Conservation (phyloP, 2,888 invertebrate species). For the Catotricha subobsoleta region DNA sequence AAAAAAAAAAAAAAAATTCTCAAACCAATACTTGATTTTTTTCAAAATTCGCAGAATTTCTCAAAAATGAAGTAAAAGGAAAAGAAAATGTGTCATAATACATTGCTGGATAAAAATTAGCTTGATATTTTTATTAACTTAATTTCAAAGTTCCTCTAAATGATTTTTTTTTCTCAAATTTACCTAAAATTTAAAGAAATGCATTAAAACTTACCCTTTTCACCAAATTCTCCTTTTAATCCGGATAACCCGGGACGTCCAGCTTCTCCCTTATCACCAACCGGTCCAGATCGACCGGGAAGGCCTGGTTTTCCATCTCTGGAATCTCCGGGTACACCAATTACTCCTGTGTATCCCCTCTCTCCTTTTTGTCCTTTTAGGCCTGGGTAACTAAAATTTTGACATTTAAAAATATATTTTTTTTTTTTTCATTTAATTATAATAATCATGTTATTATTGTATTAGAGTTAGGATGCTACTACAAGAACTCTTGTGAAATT, state of each 20-base stretch:
- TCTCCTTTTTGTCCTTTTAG: slow-evolving; percentile 62
- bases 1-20: too few species aligned
- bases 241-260: slow-evolving; percentile 52
- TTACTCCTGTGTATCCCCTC: slow-evolving; percentile 51
- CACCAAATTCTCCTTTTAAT: slow-evolving; percentile 40
- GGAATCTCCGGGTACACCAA: slow-evolving; percentile 66
- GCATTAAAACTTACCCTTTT: slow-evolving; percentile 37
- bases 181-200: too few species aligned
- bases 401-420: neutral
- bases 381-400: slow-evolving; percentile 30
- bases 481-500: too few species aligned
- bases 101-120: too few species aligned
- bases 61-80: too few species aligned
- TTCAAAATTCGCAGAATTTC: too few species aligned
- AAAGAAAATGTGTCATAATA: too few species aligned
- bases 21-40: too few species aligned
- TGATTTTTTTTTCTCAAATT: too few species aligned
- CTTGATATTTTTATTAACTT: too few species aligned
- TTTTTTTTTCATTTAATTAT: neutral
- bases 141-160: too few species aligned
- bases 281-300: slow-evolving; percentile 47
- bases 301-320: slow-evolving; percentile 52
- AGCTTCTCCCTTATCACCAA: slow-evolving; percentile 47
- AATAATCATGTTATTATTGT: neutral
- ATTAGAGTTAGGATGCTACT: too few species aligned